Evolutionary conservation across 64 coral and sea anemone genomes (phyloP).

Genomic region (Montipora efflorescens): DNA sequence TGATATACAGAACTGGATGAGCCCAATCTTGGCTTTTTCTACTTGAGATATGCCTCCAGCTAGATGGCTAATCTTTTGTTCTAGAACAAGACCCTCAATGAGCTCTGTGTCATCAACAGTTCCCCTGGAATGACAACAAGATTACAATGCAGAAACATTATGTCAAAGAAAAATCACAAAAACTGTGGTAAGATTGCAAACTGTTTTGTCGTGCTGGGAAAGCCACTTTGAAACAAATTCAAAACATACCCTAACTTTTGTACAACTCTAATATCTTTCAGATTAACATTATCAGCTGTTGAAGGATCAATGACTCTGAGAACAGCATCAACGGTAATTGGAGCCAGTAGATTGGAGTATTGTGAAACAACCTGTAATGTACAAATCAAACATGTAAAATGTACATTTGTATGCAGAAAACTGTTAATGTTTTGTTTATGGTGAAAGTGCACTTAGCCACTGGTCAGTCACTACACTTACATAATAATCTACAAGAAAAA

Average conservation of each 20-base stretch:
- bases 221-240: not conserved
- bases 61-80: slow-evolving; percentile 98
- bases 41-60: slow-evolving; percentile 97
- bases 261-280: slow-evolving; percentile 93
- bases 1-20: slow-evolving; percentile 98
- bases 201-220: not conserved
- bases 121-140: slow-evolving; percentile 70
- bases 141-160: no score
- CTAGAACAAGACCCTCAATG: slow-evolving; percentile 93
- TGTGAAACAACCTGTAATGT: slow-evolving; percentile 93
- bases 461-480: no score
- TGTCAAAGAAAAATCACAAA: not conserved
- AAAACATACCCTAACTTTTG: slow-evolving; percentile 91
- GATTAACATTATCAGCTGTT: slow-evolving; percentile 91
- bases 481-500: no score
- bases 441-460: no score
- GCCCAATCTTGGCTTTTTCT: slow-evolving; percentile 97
- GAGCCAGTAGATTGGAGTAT: slow-evolving; percentile 94
- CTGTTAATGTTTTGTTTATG: no score
- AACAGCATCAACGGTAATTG: slow-evolving; percentile 98
- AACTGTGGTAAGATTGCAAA: not conserved
- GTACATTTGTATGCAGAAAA: no score
- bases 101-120: slow-evolving; percentile 99
- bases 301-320: slow-evolving; percentile 95
- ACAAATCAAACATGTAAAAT: slow-evolving; percentile 3